Percentiles rank a stretch among this genome's conserved stretches.
These are phyloP conservation scores for Megatriorchis doriae DNA, from an alignment of 2,113 vertebrate species.

Conservation along the genomic window DNA sequence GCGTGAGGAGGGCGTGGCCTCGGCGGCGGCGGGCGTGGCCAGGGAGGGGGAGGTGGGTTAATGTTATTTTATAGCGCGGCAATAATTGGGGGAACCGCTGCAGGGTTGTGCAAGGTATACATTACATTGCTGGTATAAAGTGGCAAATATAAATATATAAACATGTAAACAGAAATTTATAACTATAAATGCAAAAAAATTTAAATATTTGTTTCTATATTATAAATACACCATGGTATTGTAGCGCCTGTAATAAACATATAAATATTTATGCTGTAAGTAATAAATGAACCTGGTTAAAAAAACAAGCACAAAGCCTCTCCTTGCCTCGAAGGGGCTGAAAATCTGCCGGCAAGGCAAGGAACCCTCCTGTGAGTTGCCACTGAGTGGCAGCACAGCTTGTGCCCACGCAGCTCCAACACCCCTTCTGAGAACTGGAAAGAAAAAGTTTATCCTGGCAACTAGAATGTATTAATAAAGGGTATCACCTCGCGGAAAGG, in stretches of 20 bases:
- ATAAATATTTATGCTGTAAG: fast-evolving
- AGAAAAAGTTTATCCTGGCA: background rate
- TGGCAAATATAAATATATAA: too few relatives aligned
- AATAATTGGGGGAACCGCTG: background rate
- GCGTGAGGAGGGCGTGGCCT: too few relatives aligned
- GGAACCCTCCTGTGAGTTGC: background rate
- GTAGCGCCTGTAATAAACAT: too few relatives aligned
- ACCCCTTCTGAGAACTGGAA: fast-evolving
- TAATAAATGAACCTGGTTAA: background rate
- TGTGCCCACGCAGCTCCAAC: fast-evolving
- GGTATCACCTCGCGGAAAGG: background rate
- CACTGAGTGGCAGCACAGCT: background rate
- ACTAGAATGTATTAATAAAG: fast-evolving
- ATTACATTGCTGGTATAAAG: fast-evolving
- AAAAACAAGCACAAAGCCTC: background rate
- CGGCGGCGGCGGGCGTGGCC: background rate
- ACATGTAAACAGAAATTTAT: fast-evolving
- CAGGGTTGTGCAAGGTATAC: fast-evolving
- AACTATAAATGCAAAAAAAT: fast-evolving
- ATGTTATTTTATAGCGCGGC: background rate
- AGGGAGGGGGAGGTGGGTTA: too few relatives aligned
- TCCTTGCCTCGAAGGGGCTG: background rate
- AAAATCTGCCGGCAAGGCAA: fast-evolving
- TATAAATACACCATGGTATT: fast-evolving
- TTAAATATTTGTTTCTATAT: fast-evolving